Percentiles rank a stretch among this genome's conserved stretches.
phyloP scores from a whole-genome alignment of 1,140 invertebrate genomes.

The Maniola jurtina region DNA sequence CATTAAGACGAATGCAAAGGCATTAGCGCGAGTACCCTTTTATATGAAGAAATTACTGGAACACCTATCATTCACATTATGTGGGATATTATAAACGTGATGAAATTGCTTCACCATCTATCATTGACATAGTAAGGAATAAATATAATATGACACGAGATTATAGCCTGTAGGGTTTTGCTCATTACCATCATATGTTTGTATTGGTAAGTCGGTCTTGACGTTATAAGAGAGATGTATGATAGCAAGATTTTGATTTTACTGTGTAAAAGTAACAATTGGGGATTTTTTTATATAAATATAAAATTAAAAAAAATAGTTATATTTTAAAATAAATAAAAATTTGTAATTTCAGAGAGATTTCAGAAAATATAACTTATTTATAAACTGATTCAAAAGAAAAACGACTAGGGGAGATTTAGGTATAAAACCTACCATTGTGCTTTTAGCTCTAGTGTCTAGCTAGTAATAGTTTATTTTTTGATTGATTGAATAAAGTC shows the following conservation, averaged over 20 bases:
- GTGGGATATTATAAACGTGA: slow-evolving; percentile 11
- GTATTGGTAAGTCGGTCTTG: slow-evolving; percentile 1
- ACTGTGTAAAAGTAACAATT: too few relatives aligned
- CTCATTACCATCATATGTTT: slow-evolving; percentile 17
- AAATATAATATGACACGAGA: slow-evolving; percentile 16
- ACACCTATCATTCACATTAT: slow-evolving; percentile 19
- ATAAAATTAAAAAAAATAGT: too few relatives aligned
- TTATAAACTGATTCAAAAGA: too few relatives aligned
- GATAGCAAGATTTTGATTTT: background rate
- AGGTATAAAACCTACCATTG: too few relatives aligned
- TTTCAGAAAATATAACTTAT: too few relatives aligned
- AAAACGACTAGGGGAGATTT: too few relatives aligned
- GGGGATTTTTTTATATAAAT: too few relatives aligned
- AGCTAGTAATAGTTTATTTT: too few relatives aligned
- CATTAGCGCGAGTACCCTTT: slow-evolving; percentile 28
- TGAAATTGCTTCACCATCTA: slow-evolving; percentile 21
- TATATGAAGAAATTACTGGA: slow-evolving; percentile 14
- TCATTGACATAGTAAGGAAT: slow-evolving; percentile 17
- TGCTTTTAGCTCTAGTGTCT: too few relatives aligned
- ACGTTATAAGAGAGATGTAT: background rate
- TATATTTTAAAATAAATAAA: too few relatives aligned
- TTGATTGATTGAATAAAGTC: too few relatives aligned
- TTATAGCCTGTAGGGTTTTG: slow-evolving; percentile 16
- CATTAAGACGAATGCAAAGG: slow-evolving; percentile 43
- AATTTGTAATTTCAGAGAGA: too few relatives aligned